Evolutionary conservation across 37 sponge, comb jelly and placozoan genomes (phyloP), one percentile per base, ranked within the genome.

Genomic region (Cladorhizidae sp.): DNA sequence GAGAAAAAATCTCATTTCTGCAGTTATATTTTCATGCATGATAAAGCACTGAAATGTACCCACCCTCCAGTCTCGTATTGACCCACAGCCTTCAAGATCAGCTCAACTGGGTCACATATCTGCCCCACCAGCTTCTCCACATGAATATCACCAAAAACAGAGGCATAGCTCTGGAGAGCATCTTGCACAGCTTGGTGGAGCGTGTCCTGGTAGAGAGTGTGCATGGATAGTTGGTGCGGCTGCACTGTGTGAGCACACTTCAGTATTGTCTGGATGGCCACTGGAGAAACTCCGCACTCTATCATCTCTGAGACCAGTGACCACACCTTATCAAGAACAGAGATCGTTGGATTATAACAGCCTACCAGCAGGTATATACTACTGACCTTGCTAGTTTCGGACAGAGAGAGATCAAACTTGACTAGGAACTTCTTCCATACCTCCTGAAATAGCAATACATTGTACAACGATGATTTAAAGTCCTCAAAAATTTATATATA

Each of bases 341-440:
- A 12, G 12, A 17, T 12, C 49, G 9, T 9, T 12, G 8, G 9
- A 45, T 5, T n/a, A n/a, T n/a, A n/a, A n/a, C n/a, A n/a, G n/a
- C n/a, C n/a, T n/a, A n/a, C n/a, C n/a, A n/a, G n/a, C n/a, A n/a
- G n/a, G n/a, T n/a, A n/a, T n/a, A n/a, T n/a, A n/a, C n/a, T n/a
- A n/a, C n/a, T n/a, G n/a, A 84, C 87, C 68, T 67, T 80, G 15
- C 64, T 57, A 43, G 80, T 20, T 5, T 80, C 40, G 41, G 80
- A 62, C n/a, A 67, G 7, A 28, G 87, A 80, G 45, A 86, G 68
- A 49, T 79, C 80, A 51, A 78, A 80, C 69, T 65, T 36, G 1
- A 40, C n/a, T 8, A 80, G 14, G 11, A 75, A 51, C 25, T 40
- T 26, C 14, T 25, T 65, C 80, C 87, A 86, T 49, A 52, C 57